Percentiles rank a stretch among this genome's conserved stretches.
phyloP scores from a whole-genome alignment of 2,113 vertebrate species.

The Oreochromis aureus region DNA sequence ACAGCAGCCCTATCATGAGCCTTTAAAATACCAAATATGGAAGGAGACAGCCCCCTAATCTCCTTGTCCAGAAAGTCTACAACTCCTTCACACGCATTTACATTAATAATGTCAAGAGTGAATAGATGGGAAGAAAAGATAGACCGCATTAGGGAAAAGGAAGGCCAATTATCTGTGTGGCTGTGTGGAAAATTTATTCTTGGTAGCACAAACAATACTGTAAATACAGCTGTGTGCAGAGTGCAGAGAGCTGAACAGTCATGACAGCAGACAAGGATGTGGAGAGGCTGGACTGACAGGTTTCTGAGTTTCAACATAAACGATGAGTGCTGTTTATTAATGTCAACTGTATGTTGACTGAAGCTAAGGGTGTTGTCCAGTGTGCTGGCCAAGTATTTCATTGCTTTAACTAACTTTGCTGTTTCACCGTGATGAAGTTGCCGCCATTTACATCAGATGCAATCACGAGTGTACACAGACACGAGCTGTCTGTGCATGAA shows the following conservation, averaged over 20 bases:
- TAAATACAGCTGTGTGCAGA: background rate
- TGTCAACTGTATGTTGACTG: background rate
- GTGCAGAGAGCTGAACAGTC: background rate
- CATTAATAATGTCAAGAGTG: background rate
- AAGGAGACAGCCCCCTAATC: background rate
- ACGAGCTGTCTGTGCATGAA: background rate
- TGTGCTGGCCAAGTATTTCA: background rate
- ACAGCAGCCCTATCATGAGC: background rate
- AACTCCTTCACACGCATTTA: background rate
- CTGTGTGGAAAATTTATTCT: background rate
- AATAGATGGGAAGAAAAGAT: background rate
- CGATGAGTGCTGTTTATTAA: background rate
- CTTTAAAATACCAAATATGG: constrained; percentile 15
- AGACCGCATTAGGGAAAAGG: background rate
- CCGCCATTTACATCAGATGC: background rate
- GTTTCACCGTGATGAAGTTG: background rate
- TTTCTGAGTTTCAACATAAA: background rate
- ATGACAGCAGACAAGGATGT: background rate
- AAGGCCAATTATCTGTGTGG: background rate
- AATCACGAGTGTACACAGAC: background rate
- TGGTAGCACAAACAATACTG: background rate
- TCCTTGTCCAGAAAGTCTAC: background rate
- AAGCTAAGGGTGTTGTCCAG: background rate
- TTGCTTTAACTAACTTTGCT: background rate
- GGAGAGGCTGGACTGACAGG: background rate